Percentiles rank a stretch among this genome's conserved stretches.
phyloP scores from a whole-genome alignment of 2,113 vertebrate genomes.

The Cebidichthys violaceus region DNA sequence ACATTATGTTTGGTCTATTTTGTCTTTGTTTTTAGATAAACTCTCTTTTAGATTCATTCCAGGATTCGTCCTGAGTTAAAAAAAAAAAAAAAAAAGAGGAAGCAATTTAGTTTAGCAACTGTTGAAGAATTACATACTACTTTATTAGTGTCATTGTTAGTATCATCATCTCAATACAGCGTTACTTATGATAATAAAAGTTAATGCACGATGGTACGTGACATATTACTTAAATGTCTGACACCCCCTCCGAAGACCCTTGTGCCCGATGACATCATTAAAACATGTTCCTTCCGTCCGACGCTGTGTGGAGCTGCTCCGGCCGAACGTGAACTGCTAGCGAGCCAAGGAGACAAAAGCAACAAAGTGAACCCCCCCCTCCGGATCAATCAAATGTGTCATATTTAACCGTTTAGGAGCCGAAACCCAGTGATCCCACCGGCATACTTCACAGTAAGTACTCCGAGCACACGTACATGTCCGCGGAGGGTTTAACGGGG shows the following conservation, averaged over 20 bases:
- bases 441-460: conserved; percentile 73
- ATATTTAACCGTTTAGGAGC: conserved; percentile 82
- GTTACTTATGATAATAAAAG: neutral
- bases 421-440: conserved; percentile 53
- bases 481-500: neutral
- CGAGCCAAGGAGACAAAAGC: conserved; percentile 87
- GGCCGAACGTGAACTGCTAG: conserved; percentile 78
- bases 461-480: neutral
- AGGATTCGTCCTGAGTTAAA: neutral
- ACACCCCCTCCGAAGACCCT: conserved; percentile 64
- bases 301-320: conserved; percentile 85
- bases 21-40: neutral
- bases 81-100: neutral
- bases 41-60: neutral
- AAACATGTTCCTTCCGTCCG: conserved; percentile 84
- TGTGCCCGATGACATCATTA: conserved; percentile 80
- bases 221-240: neutral
- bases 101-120: neutral
- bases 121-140: neutral
- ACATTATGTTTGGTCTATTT: neutral
- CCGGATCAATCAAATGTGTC: conserved; percentile 83
- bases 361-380: conserved; percentile 81
- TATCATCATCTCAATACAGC: neutral
- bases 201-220: neutral
- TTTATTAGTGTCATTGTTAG: neutral